Evolutionary conservation across 1,140 invertebrate genomes (phyloP), one percentile per base, ranked within the genome.

Genomic region (Drosophila kikkawai): DNA sequence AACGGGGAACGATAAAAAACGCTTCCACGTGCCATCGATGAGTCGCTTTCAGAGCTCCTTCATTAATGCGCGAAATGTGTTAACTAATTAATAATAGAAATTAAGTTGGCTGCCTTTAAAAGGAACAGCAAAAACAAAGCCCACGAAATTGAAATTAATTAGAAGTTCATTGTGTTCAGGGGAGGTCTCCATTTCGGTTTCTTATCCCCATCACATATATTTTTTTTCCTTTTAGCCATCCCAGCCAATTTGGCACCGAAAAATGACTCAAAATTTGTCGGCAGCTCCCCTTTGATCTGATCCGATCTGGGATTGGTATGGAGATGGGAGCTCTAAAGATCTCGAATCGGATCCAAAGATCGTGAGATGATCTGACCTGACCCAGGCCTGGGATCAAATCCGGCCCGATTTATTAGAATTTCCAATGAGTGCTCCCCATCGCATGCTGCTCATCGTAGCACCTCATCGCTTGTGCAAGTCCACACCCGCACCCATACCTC

Each of bases 81-180:
- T 88, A 80, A 68, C 77, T 56, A 88, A 88, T 87, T 83, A 88
- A 88, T 84, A 68, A 87, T 78, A 80, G 71, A 78, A 83, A 86
- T 87, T 80, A 70, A 80, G 74, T 76, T 68, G 53, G 32, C 36
- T 44, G 47, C 64, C 60, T 9, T 22, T 26, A 47, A 39, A n/a
- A 41, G 41, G 48, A 63, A 63, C 34, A 41, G 44, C 67, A 50
- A 37, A 42, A 68, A 69, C 69, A 39, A 79, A 55, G 67, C 34
- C 59, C 47, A 48, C 50, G 17, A 82, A 82, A 67, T 69, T 58
- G 58, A 75, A 71, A 84, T 84, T 87, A 84, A 87, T 87, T 80
- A 80, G 66, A 63, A 69, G 64, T 55, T 63, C 65, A 74, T 87
- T 87, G 83, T 79, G 53, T 73, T 73, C 37, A 29, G 67, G 41